Evolutionary conservation across 64 coral and sea anemone genomes (phyloP).

Genomic region (Montipora foliosa): DNA sequence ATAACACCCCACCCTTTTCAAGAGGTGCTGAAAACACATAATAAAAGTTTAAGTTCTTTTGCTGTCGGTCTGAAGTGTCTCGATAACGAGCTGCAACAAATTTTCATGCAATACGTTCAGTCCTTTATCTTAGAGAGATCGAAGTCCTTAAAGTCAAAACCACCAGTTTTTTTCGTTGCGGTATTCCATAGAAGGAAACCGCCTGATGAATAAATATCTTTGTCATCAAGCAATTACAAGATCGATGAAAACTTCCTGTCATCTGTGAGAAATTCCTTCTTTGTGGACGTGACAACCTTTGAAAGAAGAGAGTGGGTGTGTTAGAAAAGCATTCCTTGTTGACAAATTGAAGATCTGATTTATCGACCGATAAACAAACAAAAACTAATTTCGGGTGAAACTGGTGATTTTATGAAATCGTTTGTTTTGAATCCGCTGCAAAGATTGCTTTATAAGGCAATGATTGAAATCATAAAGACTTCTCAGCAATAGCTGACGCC

Average conservation of each 20-base stretch:
- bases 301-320: not conserved
- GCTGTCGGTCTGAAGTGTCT: no score
- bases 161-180: not conserved
- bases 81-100: no score
- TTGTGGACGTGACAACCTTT: not conserved
- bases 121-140: no score
- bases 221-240: not conserved
- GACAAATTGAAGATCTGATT: constrained; percentile 1
- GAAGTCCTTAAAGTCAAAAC: no score
- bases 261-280: not conserved
- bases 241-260: not conserved
- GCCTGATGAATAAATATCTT: constrained; percentile 5
- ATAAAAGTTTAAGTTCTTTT: no score
- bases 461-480: not conserved
- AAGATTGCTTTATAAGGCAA: not conserved
- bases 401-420: not conserved
- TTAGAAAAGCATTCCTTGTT: not conserved
- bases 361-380: not conserved
- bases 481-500: no score
- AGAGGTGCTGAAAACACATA: not conserved
- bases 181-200: not conserved
- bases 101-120: no score
- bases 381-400: not conserved
- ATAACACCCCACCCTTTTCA: not conserved
- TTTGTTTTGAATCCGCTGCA: not conserved